Evolutionary conservation across 2,113 vertebrate genomes (phyloP), one percentile per base, ranked within the genome.

Genomic region (Sebastes fasciatus): DNA sequence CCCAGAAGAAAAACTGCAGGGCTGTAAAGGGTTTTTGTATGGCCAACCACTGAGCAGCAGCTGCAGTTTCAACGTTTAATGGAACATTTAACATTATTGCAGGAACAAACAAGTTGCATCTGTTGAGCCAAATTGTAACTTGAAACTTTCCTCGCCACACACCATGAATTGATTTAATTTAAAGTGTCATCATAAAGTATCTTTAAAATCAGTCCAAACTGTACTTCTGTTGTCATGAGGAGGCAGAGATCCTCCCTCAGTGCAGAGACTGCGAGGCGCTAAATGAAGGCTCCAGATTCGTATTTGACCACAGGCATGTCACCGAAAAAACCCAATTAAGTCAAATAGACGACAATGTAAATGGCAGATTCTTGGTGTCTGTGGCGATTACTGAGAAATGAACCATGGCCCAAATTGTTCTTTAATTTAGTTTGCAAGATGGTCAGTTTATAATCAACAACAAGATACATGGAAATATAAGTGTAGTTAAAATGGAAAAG

Each of bases 281-380:
- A 90, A 84, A 80, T 72, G 69, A 88, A 72, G 80, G 73, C 68
- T 74, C 8, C 57, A 70, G 76, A 80, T 68, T 69, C 76, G 51
- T 79, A 40, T 90, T 82, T 82, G 42, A 91, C 88, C 91, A 87
- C 90, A 92, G 64, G 77, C 86, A 84, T 74, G 75, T 86, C 82
- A 75, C 86, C 86, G 64, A 83, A 82, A 83, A 82, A 84, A 81
- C 82, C 81, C 72, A 91, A 89, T 89, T 86, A 86, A 86, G 81
- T 84, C 68, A 65, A 84, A 86, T 72, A 55, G 80, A 86, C 58
- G 63, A 80, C 75, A 77, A 77, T 89, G 72, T 84, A 87, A 87
- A 78, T 80, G 49, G 64, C 54, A 86, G 83, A 82, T 77, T 79
- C 45, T 64, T 83, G 79, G 81, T 73, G 74, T 77, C 83, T 46